Percentiles rank a stretch among this genome's conserved stretches.
phyloP scores from a whole-genome alignment of 1,140 invertebrate species.

The Tachypleus tridentatus region DNA sequence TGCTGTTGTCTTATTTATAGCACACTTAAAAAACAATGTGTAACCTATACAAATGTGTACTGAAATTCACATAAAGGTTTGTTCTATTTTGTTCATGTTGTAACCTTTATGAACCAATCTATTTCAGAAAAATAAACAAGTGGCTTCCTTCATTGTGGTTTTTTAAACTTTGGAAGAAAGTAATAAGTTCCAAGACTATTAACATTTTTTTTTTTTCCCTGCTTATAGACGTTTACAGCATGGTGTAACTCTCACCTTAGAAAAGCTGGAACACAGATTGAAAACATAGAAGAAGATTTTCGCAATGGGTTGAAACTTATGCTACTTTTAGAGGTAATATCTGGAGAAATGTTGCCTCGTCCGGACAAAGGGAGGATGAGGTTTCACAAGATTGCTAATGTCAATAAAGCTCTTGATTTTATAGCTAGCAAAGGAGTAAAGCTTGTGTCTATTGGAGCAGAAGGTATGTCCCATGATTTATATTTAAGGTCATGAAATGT shows the following conservation, averaged over 20 bases:
- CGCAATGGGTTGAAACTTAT: conserved; percentile 97
- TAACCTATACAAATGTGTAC: no score
- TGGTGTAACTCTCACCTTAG: conserved; percentile 99
- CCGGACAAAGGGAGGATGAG: conserved; percentile 99
- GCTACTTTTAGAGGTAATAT: conserved; percentile 95
- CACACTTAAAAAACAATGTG: no score
- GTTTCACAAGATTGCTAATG: conserved; percentile 99
- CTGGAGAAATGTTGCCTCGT: conserved; percentile 78
- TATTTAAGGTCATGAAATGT: no score
- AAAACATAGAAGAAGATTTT: conserved; percentile 99
- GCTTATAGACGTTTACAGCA: conserved; percentile 89
- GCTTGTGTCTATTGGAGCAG: conserved; percentile 88
- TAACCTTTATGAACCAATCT: no score
- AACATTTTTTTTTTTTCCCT: no score
- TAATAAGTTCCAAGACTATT: no score
- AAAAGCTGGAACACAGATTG: conserved; percentile 95
- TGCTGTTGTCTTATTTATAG: no score
- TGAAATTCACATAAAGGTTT: no score
- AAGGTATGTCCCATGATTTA: conserved; percentile 42
- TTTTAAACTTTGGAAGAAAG: no score
- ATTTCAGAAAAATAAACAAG: no score
- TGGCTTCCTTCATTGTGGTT: no score
- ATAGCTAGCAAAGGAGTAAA: conserved; percentile 98
- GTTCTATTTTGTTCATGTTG: no score
- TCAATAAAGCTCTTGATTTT: conserved; percentile 98